A percentile compares a stretch with the other conserved stretches of the same genome.
These are phyloP conservation scores for Schizaphis graminum DNA, from an alignment of 2,888 invertebrate genomes.

Conservation along the genomic window DNA sequence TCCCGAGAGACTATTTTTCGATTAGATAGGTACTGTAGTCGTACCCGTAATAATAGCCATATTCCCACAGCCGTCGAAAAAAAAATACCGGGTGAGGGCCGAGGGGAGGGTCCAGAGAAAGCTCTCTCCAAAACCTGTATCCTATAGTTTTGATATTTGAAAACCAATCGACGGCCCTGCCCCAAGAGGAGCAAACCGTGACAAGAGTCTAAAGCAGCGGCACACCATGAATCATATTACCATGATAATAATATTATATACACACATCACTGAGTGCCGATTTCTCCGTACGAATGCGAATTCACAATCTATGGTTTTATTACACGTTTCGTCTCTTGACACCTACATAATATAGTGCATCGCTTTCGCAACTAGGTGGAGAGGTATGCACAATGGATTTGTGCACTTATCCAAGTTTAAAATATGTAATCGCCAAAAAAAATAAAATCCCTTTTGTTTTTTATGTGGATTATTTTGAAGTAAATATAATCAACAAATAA, in stretches of 20 bases:
- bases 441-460: too few species aligned
- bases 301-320: not conserved
- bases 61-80: conserved; percentile 10
- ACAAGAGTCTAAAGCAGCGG: not conserved
- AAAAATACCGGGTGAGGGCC: not conserved
- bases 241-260: not conserved
- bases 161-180: not conserved
- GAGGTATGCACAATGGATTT: too few species aligned
- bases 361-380: too few species aligned
- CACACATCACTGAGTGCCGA: not conserved
- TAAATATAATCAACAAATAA: too few species aligned
- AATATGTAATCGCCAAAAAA: too few species aligned
- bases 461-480: too few species aligned
- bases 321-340: too few species aligned
- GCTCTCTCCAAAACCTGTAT: not conserved
- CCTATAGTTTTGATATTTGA: not conserved
- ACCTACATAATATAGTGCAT: too few species aligned
- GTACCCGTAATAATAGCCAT: not conserved
- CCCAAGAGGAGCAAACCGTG: not conserved
- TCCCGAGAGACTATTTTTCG: conserved; percentile 59
- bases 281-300: not conserved
- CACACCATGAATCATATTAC: not conserved
- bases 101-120: not conserved
- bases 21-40: conserved; percentile 33
- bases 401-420: too few species aligned